Base-by-base conservation (phyloP, 1,140 invertebrate genomes). In the Sinonovacula constricta region DNA sequence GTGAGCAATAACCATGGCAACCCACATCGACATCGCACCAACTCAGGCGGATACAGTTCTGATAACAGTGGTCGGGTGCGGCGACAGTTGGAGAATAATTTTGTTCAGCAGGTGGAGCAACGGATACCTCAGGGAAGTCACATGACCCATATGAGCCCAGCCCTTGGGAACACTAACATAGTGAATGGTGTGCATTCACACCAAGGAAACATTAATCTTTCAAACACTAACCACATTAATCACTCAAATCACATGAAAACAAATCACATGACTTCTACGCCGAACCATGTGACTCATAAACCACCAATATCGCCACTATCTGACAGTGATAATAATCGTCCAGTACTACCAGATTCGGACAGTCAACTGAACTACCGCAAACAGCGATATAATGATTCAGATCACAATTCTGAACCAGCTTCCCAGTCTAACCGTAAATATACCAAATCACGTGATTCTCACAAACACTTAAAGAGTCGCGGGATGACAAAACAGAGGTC, bases 391-490 rank as follows among this genome's bases (percentile, higher is more conserved):
- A 82, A 85, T 69, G 88, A 89, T 63, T 88, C 87, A 7, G 88
- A 88, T 71, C 87, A 88, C 54, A 86, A 89, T 67, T 89, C 88
- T 24, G 88, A 89, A 71, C 87, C 88, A 10, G 83, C 85, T 3
- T 72, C 75, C 15, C 60, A 75, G 24, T 78, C 74, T 18, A 85
- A 85, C 68, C 51, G 81, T 28, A 87, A 82, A 75, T 80, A 79
- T 34, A 78, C 72, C 68, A 74, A 78, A n/a, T 79, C 80, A 10
- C 71, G 76, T 45, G 83, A 86, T 36, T 80, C 71, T 28, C 80
- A 85, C 31, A 82, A 85, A 69, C 81, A 87, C 69, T 81, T 81
- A 28, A 71, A 79, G 59, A 81, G 81, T 54, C 75, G 72, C n/a
- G 81, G 83, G 28, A 75, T 83, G 56, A 83, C 68, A 36, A 88